phyloP scores from a whole-genome alignment of 2,888 invertebrate species.

The Drosophila recens region DNA sequence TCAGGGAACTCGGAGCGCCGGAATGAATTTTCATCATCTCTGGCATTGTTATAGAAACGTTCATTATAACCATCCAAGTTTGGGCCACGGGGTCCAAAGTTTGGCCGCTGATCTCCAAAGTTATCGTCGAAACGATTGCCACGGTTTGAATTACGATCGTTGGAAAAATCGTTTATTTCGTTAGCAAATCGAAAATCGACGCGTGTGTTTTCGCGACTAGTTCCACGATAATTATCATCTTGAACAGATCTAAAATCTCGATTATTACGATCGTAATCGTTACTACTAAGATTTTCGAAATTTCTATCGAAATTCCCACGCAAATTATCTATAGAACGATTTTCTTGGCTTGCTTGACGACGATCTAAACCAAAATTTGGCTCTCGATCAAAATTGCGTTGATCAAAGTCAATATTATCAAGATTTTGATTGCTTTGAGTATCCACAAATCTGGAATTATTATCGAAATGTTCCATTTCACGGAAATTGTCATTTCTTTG shows the following conservation, averaged over 20 bases:
- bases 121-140: neutral
- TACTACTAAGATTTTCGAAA: conserved; percentile 6
- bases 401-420: conserved; percentile 1
- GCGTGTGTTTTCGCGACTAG: neutral
- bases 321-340: neutral
- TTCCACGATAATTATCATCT: neutral
- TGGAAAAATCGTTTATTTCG: neutral
- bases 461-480: neutral
- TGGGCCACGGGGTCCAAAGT: neutral
- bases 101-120: neutral
- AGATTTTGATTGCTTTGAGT: conserved; percentile 1
- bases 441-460: neutral
- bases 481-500: neutral
- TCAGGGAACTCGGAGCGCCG: neutral
- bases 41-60: neutral
- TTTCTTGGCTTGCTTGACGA: conserved; percentile 3
- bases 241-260: neutral
- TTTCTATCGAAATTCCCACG: conserved; percentile 4
- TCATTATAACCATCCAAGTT: conserved; percentile 1
- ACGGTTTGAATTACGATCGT: neutral
- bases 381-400: conserved; percentile 3
- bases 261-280: conserved; percentile 8
- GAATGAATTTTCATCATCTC: neutral
- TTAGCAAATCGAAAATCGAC: neutral
- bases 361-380: conserved; percentile 1